These are phyloP conservation scores for Dorcus hopei DNA, from an alignment of 2,888 invertebrate species.

Conservation along the genomic window DNA sequence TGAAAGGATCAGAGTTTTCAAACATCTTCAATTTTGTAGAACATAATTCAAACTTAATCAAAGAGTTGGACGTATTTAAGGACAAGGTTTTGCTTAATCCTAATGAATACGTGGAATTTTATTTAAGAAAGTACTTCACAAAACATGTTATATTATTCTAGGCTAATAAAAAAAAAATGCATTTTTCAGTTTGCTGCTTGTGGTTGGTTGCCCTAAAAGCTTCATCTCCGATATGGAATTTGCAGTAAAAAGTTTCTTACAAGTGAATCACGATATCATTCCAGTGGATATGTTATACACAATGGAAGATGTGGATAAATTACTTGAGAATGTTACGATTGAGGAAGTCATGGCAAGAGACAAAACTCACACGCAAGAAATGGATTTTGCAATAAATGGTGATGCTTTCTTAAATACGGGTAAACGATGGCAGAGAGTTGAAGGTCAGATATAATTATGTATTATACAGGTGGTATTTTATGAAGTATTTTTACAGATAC, in stretches of 20 bases:
- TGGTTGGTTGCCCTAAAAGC: background rate
- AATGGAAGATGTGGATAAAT: background rate
- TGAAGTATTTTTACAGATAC: slow-evolving; percentile 29
- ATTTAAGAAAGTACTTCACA: slow-evolving; percentile 25
- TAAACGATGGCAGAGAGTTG: slow-evolving; percentile 4
- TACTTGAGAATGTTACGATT: background rate
- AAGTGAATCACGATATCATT: background rate
- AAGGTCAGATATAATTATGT: background rate
- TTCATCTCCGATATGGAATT: background rate
- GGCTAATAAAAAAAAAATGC: background rate
- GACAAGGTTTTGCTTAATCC: slow-evolving; percentile 26
- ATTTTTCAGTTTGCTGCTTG: background rate
- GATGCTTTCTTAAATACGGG: background rate
- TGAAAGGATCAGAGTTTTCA: background rate
- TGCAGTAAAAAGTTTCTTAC: background rate
- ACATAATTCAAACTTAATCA: slow-evolving; percentile 19
- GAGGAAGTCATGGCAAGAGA: background rate
- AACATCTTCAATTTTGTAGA: slow-evolving; percentile 21
- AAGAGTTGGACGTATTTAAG: slow-evolving; percentile 24
- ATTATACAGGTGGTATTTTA: background rate
- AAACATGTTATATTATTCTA: background rate
- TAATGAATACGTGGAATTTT: slow-evolving; percentile 26
- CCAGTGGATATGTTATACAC: background rate
- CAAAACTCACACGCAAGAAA: background rate
- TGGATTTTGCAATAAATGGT: background rate